Base-by-base conservation (phyloP, 2,113 vertebrate species). In the Ornithorhynchus anatinus region DNA sequence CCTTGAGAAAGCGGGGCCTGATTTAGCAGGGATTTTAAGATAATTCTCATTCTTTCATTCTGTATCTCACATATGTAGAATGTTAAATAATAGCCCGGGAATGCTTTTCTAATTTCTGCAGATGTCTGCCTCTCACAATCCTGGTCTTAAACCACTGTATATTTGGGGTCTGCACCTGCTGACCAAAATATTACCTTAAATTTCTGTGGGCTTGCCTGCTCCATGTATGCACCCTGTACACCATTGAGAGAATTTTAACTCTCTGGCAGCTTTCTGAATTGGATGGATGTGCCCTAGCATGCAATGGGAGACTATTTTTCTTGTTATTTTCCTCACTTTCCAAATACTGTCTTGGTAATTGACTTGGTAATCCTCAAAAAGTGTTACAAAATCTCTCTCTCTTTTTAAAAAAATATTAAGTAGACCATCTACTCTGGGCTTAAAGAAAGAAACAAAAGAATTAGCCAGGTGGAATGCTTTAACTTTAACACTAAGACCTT, bases 1-100 rank as follows among this genome's bases (percentile, higher is more conserved):
- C 88, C 92, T 90, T 87, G 89, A 92, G 92, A 93, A 94, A 90
- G 88, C 93, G 91, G 90, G 86, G 89, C 89, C 88, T 86, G 94
- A 91, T 93, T 96, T 95, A 95, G 89, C 88, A 91, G 92, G 94
- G 95, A 96, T 96, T 96, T 97, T 90, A 91, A 92, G 89, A 89
- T 95, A 93, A 95, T 95, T 95, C 93, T 91, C 82, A 79, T 92
- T 89, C 91, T 89, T 93, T 90, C 84, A 2, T 91, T 91, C 84
- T 69, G 76, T 78, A 53, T 81, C 91, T 94, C 78, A 69, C 90
- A 85, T 90, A 93, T 19, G 4, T 85, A 85, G 92, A 92, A 94
- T 93, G 90, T 90, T 92, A 93, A 93, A 92, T 85, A 93, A 91
- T 77, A 59, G 79, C 68, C 78, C 2, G 37, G 53, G 75, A 82